Evolutionary conservation across 2,113 vertebrate species (phyloP).

Genomic region (Ariopsis seemanni): DNA sequence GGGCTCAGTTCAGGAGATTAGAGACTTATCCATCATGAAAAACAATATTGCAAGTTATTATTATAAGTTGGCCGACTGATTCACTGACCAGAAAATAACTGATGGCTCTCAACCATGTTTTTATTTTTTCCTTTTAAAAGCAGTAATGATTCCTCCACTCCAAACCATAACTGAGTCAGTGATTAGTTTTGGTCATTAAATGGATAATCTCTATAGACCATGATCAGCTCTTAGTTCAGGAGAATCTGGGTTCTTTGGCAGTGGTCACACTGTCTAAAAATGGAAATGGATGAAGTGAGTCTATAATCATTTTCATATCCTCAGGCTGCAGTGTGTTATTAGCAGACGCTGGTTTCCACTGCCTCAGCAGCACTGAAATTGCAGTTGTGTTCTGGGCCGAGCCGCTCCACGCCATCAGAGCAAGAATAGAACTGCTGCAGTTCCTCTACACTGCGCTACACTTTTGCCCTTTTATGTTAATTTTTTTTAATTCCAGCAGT

Average conservation of each 20-base stretch:
- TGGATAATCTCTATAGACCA: conserved; percentile 53
- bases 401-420: conserved; percentile 4
- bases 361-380: conserved; percentile 74
- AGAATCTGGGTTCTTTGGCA: conserved; percentile 62
- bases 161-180: neutral
- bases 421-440: conserved; percentile 27
- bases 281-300: conserved; percentile 61
- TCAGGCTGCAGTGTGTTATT: conserved; percentile 69
- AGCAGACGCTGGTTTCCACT: conserved; percentile 71
- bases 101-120: neutral
- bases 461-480: conserved; percentile 22
- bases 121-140: neutral
- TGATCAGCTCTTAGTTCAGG: conserved; percentile 62
- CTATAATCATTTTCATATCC: conserved; percentile 77
- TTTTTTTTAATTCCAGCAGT: conserved; percentile 23
- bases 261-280: conserved; percentile 67
- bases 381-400: conserved; percentile 65
- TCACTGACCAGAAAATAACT: neutral
- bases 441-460: neutral
- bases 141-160: neutral
- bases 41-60: neutral
- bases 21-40: neutral
- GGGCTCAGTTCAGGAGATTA: neutral
- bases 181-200: conserved; percentile 20
- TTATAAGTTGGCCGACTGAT: neutral